Conservation (phyloP, 2,797 vertebrate genomes). For the Lophotriccus pileatus region DNA sequence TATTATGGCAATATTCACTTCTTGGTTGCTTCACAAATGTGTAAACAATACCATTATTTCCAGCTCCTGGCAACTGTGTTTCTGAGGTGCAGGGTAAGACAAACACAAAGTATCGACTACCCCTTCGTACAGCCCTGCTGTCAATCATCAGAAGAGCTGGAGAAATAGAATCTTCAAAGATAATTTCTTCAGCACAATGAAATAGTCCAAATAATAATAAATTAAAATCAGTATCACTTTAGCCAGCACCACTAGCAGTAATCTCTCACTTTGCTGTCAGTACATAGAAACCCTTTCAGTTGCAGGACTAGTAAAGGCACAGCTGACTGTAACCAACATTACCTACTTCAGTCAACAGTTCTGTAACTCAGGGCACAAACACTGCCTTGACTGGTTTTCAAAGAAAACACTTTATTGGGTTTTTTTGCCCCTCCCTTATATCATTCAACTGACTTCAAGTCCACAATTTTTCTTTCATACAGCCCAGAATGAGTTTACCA, state of each 20-base stretch:
- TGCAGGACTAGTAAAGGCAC: background rate
- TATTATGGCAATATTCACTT: background rate
- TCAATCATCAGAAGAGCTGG: background rate
- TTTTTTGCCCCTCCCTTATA: background rate
- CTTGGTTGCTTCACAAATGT: background rate
- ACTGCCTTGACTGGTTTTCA: background rate
- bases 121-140: background rate
- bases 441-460: background rate
- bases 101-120: background rate
- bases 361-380: background rate
- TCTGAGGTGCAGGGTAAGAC: background rate
- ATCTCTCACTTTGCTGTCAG: background rate
- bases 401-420: background rate
- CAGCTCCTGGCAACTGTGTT: background rate
- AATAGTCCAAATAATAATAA: background rate
- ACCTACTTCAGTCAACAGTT: background rate
- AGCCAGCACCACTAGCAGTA: background rate
- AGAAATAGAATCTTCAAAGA: background rate
- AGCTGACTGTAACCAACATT: background rate
- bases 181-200: background rate
- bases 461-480: background rate
- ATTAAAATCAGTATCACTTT: background rate
- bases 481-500: background rate
- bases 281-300: background rate
- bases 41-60: background rate